Percentiles rank a stretch among this genome's conserved stretches.
These are phyloP conservation scores for Melitaea cinxia DNA, from an alignment of 1,140 invertebrate genomes.

Conservation along the genomic window DNA sequence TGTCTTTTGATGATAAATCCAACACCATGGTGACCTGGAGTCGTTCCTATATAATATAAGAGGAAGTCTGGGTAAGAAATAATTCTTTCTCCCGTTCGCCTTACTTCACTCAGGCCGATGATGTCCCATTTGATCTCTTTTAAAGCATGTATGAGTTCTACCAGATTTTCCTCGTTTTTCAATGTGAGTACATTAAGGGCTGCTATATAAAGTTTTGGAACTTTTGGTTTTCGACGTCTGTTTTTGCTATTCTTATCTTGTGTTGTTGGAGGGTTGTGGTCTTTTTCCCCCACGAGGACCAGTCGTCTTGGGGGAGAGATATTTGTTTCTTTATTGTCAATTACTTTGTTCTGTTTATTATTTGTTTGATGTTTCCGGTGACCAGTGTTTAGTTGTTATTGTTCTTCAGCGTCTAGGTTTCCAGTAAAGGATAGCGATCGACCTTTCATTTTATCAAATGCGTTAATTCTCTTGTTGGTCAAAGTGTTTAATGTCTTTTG, in stretches of 20 bases:
- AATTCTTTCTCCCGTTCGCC: slow-evolving; percentile 42
- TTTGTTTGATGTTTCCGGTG: slow-evolving; percentile 39
- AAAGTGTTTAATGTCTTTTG: too few relatives aligned
- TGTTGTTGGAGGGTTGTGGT: slow-evolving; percentile 47
- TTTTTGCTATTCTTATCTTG: too few relatives aligned
- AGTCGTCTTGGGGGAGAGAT: slow-evolving; percentile 46
- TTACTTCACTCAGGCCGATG: slow-evolving; percentile 37
- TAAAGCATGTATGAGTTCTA: slow-evolving; percentile 39
- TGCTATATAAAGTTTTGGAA: slow-evolving; percentile 43
- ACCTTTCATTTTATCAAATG: too few relatives aligned
- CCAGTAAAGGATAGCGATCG: too few relatives aligned
- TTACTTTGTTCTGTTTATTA: slow-evolving; percentile 28
- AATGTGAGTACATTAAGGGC: slow-evolving; percentile 41
- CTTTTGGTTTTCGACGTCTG: slow-evolving; percentile 27
- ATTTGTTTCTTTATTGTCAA: slow-evolving; percentile 28
- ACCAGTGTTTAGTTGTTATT: slow-evolving; percentile 40
- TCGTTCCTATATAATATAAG: slow-evolving; percentile 37
- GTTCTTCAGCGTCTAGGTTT: not conserved
- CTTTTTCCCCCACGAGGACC: slow-evolving; percentile 46
- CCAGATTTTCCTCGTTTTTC: slow-evolving; percentile 36
- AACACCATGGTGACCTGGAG: slow-evolving; percentile 32
- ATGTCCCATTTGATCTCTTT: slow-evolving; percentile 45
- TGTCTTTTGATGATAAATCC: slow-evolving; percentile 43
- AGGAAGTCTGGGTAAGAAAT: slow-evolving; percentile 27
- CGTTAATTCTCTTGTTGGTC: too few relatives aligned